Base-by-base conservation (phyloP, 2,797 vertebrate genomes). In the Manis pentadactyla region DNA sequence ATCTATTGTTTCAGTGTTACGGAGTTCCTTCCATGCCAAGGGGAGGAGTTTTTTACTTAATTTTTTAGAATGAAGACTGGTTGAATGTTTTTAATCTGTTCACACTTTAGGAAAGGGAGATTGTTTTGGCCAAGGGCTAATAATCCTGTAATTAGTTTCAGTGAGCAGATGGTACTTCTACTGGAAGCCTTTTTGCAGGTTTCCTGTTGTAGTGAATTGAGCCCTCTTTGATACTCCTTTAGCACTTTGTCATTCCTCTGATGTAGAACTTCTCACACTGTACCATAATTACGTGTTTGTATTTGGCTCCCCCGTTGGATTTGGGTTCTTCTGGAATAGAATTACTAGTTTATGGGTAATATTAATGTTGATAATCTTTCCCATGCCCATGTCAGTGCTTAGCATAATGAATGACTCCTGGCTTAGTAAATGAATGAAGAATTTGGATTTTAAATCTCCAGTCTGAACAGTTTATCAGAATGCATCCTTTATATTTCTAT, bases 371-470 rank as follows among this genome's bases (percentile, higher is more conserved):
- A 18, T 87, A 79, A 39, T 96, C 23, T 92, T 95, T 93, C 51
- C 31, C 6, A 81, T 63, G 5, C 31, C 51, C 21, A 10, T 94
- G 29, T 94, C 34, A 77, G 59, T 74, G 71, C 31, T 97, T 97
- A 17, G 34, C 46, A 55, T 91, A 88, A 87, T 96, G 91, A 92
- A 57, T 87, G 51, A 55, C 90, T 90, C 31, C 39, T 57, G 74
- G 88, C 51, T 88, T 94, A 93, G 31, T 90, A 94, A 95, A 51
- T 89, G 42, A 93, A 89, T 87, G 68, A 83, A 87, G 19, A 73
- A 37, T 87, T 93, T 89, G n/a, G 92, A 71, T 92, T 95, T 93
- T 92, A 51, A 93, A 64, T 94, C 18, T 57, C 82, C 90, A 12
- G 5, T 63, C 79, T 87, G 64, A 90, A 69, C 51, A 94, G 21